Evolutionary conservation across 2,113 vertebrate genomes (phyloP), one percentile per base, ranked within the genome.

Genomic region (Sarotherodon lohbergeri): DNA sequence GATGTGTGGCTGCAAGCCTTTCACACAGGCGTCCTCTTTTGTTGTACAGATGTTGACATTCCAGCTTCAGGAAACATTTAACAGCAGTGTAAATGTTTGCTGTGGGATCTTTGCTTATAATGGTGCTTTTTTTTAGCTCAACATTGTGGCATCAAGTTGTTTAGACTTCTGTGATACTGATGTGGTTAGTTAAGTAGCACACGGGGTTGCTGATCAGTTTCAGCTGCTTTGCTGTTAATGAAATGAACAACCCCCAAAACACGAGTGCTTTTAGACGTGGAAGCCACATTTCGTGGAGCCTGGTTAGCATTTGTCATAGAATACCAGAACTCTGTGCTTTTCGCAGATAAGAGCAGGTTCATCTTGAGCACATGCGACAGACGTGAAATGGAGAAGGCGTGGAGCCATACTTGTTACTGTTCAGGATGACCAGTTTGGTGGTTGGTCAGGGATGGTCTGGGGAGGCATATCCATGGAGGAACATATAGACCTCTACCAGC

Each of bases 1-100:
- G 76, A 90, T 82, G 79, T 73, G 61, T 7, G 85, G 61, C 91
- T 86, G 83, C 13, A 19, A 56, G n/a, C 43, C 66, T 86, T 82
- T 50, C 73, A 71, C 68, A 59, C 71, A 76, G 16, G 19, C 29
- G 10, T 81, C 66, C 34, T 43, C 76, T 80, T 56, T 88, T 90
- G 80, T 76, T 84, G 34, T 3, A 11, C 54, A 32, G 41, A 66
- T 39, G 55, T 56, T 85, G 76, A 66, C 57, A 29, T 86, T 87
- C 52, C 17, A 68, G 11, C 13, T 81, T 81, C 16, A 22, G 68
- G 73, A 57, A 61, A 81, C 59, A 80, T 55, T 85, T 41, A 48
- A 46, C 9, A 32, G 50, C 32, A 46, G 14, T 78, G 10, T 34
- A 34, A 78, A 52, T 32, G 46, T 78, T 52, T 78, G 46, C 46